These are phyloP conservation scores for Pseudoips prasinana DNA, from an alignment of 2,888 invertebrate genomes.

Conservation along the genomic window DNA sequence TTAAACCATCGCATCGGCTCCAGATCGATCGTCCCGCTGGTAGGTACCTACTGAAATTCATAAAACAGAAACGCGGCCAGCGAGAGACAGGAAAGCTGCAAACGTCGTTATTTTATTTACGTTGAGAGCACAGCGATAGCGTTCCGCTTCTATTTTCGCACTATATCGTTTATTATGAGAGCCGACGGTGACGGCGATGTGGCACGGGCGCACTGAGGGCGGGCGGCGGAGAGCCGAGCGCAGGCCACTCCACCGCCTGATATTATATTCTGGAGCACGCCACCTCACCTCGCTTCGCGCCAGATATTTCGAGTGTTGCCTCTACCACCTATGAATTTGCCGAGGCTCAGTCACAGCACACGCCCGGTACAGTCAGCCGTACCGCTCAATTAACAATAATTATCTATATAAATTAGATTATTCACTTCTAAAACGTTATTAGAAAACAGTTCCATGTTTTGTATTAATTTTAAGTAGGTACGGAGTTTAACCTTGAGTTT, in stretches of 20 bases:
- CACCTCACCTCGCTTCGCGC: conserved; percentile 75
- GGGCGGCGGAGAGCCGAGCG: conserved; percentile 46
- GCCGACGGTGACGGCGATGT: conserved; percentile 42
- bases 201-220: conserved; percentile 50
- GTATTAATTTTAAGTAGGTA: not conserved
- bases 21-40: conserved; percentile 54
- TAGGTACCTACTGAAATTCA: conserved; percentile 51
- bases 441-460: too few relatives aligned
- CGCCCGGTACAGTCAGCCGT: conserved; percentile 70
- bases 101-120: conserved; percentile 73
- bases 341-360: conserved; percentile 72
- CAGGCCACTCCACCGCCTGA: conserved; percentile 73
- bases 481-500: conserved; percentile 5
- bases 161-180: conserved; percentile 73
- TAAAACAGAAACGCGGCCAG: conserved; percentile 59
- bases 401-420: not conserved
- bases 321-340: conserved; percentile 77
- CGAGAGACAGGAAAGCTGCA: conserved; percentile 58
- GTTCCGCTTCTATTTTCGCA: conserved; percentile 75
- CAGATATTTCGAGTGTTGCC: conserved; percentile 80
- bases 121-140: conserved; percentile 61
- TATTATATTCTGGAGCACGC: conserved; percentile 82
- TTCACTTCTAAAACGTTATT: not conserved
- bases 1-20: conserved; percentile 53
- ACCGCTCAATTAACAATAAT: conserved; percentile 47